phyloP scores from a whole-genome alignment of 2,888 invertebrate genomes.

The Diabrotica balteata region DNA sequence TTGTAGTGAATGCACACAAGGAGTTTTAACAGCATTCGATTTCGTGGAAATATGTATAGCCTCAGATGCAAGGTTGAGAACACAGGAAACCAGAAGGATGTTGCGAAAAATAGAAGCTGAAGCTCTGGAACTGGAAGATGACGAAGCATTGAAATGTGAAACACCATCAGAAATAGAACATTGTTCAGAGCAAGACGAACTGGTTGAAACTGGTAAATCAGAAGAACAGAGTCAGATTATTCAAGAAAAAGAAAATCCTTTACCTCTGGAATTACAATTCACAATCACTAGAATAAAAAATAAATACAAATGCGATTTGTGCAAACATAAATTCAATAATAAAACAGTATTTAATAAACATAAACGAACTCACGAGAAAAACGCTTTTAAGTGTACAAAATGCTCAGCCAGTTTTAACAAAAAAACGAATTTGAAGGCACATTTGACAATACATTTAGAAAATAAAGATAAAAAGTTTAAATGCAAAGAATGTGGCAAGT shows the following conservation, averaged over 20 bases:
- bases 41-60: slow-evolving; percentile 41
- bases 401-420: slow-evolving; percentile 45
- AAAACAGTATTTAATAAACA: slow-evolving; percentile 45
- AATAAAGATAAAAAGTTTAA: slow-evolving; percentile 41
- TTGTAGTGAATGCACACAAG: slow-evolving; percentile 37
- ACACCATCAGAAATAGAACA: slow-evolving; percentile 19
- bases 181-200: slow-evolving; percentile 18
- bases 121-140: slow-evolving; percentile 39
- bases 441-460: slow-evolving; percentile 45
- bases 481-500: slow-evolving; percentile 43
- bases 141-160: slow-evolving; percentile 31
- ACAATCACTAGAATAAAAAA: slow-evolving; percentile 29
- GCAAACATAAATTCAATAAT: slow-evolving; percentile 43
- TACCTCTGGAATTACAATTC: slow-evolving; percentile 9
- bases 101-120: slow-evolving; percentile 45
- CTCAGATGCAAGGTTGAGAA: slow-evolving; percentile 42
- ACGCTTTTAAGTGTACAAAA: slow-evolving; percentile 45
- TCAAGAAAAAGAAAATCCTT: slow-evolving; percentile 17
- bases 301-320: slow-evolving; percentile 44
- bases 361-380: slow-evolving; percentile 43
- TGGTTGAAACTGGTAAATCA: slow-evolving; percentile 18
- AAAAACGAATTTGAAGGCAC: slow-evolving; percentile 43
- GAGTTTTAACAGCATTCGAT: slow-evolving; percentile 30
- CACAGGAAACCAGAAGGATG: slow-evolving; percentile 41
- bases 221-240: slow-evolving; percentile 14